Conservation (phyloP, 2,113 vertebrate genomes). For the Pseudorhombus dupliciocellatus region DNA sequence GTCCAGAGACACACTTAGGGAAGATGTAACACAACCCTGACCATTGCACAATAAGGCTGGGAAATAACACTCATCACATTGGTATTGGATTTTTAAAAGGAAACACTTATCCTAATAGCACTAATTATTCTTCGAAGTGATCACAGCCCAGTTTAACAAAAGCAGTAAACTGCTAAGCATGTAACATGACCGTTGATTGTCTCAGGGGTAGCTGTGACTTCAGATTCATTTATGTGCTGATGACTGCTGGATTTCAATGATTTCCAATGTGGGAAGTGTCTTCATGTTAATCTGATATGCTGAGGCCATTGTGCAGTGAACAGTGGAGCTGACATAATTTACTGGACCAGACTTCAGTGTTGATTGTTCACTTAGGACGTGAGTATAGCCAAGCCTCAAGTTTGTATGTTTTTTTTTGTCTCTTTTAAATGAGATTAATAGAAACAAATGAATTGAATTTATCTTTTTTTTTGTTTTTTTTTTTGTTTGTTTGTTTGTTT, state of each 20-base stretch:
- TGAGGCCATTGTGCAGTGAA: not conserved
- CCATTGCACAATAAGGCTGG: conserved; percentile 40
- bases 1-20: conserved; percentile 1
- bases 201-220: conserved; percentile 46
- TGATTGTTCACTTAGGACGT: not conserved
- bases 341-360: not conserved
- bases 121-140: conserved; percentile 46
- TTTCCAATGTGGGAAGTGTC: conserved; percentile 50
- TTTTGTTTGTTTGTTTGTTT: no score
- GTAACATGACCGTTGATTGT: conserved; percentile 57
- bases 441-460: no score
- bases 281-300: conserved; percentile 3
- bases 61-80: conserved; percentile 43
- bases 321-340: conserved; percentile 23
- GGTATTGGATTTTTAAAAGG: conserved; percentile 59
- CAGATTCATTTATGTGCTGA: conserved; percentile 62
- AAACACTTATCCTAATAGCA: conserved; percentile 60
- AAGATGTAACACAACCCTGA: conserved; percentile 35
- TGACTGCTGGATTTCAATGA: conserved; percentile 56
- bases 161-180: conserved; percentile 46
- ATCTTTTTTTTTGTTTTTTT: no score
- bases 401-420: no score
- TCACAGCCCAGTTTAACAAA: conserved; percentile 26
- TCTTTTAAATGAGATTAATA: no score
- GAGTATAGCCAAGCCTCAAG: not conserved